Evolutionary conservation across 1,140 invertebrate species (phyloP), one percentile per base, ranked within the genome.

Genomic region (Melitaea cinxia): DNA sequence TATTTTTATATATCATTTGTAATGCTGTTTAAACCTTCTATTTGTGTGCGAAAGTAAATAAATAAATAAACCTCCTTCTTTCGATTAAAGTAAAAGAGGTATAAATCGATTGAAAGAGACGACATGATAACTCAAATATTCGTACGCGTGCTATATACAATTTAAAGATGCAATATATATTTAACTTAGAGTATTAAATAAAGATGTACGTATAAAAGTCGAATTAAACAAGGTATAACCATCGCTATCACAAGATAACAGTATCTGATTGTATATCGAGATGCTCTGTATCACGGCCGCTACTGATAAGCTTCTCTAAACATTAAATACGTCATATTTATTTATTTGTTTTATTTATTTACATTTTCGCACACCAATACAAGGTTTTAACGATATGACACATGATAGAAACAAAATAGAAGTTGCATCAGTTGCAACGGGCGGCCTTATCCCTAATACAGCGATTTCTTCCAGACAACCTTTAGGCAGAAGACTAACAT

Each of bases 191-290:
- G 15, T 30, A 4, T 30, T 65, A 49, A 42, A 45, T 47, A 15
- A 60, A 49, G n/a, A n/a, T n/a, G n/a, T n/a, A n/a, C n/a, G 1
- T 54, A 65, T 28, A 60, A 68, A 68, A 68, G 33, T 26, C 54
- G 42, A 21, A 49, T 50, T 52, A 39, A 19, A 45, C 42, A 42
- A 35, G 58, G 14, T 39, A 53, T 61, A 50, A 53, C n/a, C n/a
- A n/a, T 37, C 47, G 23, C 28, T 59, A 59, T 61, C 58, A 26
- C 35, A 9, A 26, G 57, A 61, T 61, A 61, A 61, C 3, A 6
- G 3, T 61, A 61, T 53, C 58, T n/a, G 58, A 61, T 61, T 53
- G 7, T 9, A 4, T 24, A 28, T 53, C 35, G 45, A 50, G 57
- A 61, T 52, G 14, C n/a, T 9, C 21, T 30, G 28, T 61, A 61